Evolutionary conservation across 2,113 vertebrate genomes (phyloP), one percentile per base, ranked within the genome.

Genomic region (Myotis davidii): DNA sequence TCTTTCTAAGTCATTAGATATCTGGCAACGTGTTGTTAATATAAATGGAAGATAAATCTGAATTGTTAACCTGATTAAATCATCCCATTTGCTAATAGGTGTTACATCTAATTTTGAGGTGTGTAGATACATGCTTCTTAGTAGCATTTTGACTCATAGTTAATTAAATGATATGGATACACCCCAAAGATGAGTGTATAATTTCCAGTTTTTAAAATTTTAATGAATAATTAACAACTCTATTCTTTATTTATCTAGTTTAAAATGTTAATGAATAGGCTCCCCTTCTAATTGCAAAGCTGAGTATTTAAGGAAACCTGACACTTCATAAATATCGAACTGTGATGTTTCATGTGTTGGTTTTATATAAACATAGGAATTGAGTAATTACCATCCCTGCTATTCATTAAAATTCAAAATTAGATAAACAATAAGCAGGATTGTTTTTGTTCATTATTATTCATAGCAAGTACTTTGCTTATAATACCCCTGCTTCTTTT

Each of bases 361-460:
- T 97, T 98, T 98, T 98, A 96, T 98, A 98, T 98, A 98, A 98
- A 98, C 98, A 98, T 93, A 98, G 97, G 98, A 98, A 98, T 98
- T 98, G 98, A 97, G 97, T 98, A 98, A 98, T 98, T 98, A 98
- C 97, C 94, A 97, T 96, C 98, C 39, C 59, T 97, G 98, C 97
- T 98, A 93, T 96, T 98, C 97, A 98, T 98, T 98, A 98, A 98
- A 98, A 98, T 98, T 98, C 98, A 96, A 97, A 98, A 98, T 98
- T 98, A 97, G 97, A 98, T 97, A 98, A 98, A 98, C 97, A 98
- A 97, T 96, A 95, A 98, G 95, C 96, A 17, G 29, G 95, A 96
- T 97, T 97, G 88, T 25, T 95, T 97, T 98, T 95, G 96, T 97
- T 97, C 95, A 76, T 98, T 97, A 96, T 96, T 95, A 98, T 97